phyloP scores from a whole-genome alignment of 2,797 vertebrate genomes.

The Mormyrops attenuatus region DNA sequence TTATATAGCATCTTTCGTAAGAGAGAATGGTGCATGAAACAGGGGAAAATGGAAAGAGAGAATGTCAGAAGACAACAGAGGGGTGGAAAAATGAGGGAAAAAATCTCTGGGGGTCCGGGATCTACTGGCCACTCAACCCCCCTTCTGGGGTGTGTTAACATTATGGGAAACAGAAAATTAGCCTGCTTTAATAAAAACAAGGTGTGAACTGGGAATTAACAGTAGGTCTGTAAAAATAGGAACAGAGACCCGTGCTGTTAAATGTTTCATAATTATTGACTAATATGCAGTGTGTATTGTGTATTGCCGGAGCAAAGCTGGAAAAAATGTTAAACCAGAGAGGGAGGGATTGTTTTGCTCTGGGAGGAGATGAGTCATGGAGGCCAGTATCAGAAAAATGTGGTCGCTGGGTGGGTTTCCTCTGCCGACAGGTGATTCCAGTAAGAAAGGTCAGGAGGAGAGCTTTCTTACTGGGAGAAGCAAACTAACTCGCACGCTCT shows the following conservation, averaged over 20 bases:
- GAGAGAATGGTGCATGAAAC: not conserved
- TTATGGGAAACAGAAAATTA: not conserved
- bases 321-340: not conserved
- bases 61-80: not conserved
- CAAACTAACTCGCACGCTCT: not conserved
- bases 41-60: not conserved
- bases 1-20: not conserved
- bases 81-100: not conserved
- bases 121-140: not conserved
- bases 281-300: not conserved
- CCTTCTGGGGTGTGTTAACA: not conserved
- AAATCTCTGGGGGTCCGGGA: not conserved
- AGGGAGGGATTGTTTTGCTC: not conserved
- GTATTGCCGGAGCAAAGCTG: not conserved
- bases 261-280: not conserved
- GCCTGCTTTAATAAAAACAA: not conserved
- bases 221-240: not conserved
- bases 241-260: not conserved
- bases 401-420: not conserved
- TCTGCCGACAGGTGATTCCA: not conserved
- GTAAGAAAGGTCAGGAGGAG: not conserved
- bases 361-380: not conserved
- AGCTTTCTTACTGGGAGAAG: not conserved
- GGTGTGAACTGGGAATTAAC: not conserved
- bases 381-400: not conserved